Conservation (phyloP, 2,888 invertebrate genomes). For the Eupithecia pulchellata region DNA sequence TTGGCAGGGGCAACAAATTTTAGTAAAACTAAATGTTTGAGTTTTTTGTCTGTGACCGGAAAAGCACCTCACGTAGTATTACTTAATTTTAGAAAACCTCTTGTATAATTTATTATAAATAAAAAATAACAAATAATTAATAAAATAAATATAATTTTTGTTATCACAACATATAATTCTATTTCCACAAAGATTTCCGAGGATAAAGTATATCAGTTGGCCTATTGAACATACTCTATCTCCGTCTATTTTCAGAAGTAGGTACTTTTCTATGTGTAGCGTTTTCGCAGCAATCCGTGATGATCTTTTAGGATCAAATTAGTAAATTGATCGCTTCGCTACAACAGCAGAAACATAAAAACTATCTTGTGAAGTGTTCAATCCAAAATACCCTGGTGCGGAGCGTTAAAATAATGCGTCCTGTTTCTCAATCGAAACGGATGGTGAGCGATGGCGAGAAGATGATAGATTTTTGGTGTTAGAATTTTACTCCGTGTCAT, state of each 20-base stretch:
- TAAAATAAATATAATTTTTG: neutral
- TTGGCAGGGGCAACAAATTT: no score
- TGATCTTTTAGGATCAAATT: constrained; percentile 86
- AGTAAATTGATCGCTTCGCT: constrained; percentile 82
- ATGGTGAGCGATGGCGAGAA: constrained; percentile 86
- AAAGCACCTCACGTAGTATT: neutral
- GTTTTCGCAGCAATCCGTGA: constrained; percentile 88
- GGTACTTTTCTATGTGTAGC: constrained; percentile 87
- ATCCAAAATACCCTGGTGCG: constrained; percentile 77
- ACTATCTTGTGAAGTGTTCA: constrained; percentile 81
- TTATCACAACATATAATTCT: neutral
- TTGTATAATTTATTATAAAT: neutral
- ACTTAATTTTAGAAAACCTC: neutral
- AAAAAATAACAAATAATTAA: neutral
- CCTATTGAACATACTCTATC: constrained; percentile 85
- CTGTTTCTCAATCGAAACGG: constrained; percentile 83
- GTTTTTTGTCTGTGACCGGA: constrained; percentile 8
- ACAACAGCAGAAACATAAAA: constrained; percentile 74
- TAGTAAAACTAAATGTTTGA: neutral
- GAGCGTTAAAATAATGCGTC: constrained; percentile 84
- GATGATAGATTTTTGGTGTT: constrained; percentile 86
- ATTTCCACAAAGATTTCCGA: constrained; percentile 13
- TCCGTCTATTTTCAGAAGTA: constrained; percentile 90
- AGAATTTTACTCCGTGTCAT: constrained; percentile 84
- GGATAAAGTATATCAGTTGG: constrained; percentile 63